Evolutionary conservation across 2,888 invertebrate species (phyloP), one percentile per base, ranked within the genome.

Genomic region (Callyntrura sp.): DNA sequence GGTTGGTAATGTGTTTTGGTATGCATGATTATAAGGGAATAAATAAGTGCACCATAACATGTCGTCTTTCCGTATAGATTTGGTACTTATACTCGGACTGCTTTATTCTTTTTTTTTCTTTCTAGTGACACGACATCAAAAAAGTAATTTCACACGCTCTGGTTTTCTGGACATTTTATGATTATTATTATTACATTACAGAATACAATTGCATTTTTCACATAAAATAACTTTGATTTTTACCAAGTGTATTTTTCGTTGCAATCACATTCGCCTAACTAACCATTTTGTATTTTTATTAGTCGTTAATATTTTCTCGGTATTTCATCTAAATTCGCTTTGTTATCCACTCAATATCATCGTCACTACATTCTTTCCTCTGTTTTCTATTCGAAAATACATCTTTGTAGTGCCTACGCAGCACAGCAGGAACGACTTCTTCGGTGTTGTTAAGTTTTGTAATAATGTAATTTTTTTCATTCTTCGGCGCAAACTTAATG

Each of bases 211-310:
- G 78, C 55, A 28, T 73, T 65, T 65, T 76, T 60, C 43, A 81
- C 87, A 87, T 87, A 87, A 87, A 87, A 87, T 87, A 87, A 81
- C 79, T 65, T 73, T 55, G n/a, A 48, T 48, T 73, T 17, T 85
- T 51, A 14, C 25, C 55, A 73, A 45, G 25, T 48, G 60, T 65
- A 51, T 84, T 62, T 55, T 86, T 79, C 86, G 57, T 60, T 87
- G 68, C 81, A 87, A 86, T 87, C 87, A 87, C 81, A 85, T 65
- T 85, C 78, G 65, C 55, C 25, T 78, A 35, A 35, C 35, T 35
- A 35, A 35, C 35, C 35, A 35, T 35, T 35, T 35, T 35, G 35
- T 35, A 35, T 2, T 35, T n/a, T 35, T 35, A 35, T 2, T 35
- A 35, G 2, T 35, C 2, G 35, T 35, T 35, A 35, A 35, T 35